A percentile compares a stretch with the other conserved stretches of the same genome.
phyloP scores from a whole-genome alignment of 92 coral and sea anemone species.

The Actinernus sp. region DNA sequence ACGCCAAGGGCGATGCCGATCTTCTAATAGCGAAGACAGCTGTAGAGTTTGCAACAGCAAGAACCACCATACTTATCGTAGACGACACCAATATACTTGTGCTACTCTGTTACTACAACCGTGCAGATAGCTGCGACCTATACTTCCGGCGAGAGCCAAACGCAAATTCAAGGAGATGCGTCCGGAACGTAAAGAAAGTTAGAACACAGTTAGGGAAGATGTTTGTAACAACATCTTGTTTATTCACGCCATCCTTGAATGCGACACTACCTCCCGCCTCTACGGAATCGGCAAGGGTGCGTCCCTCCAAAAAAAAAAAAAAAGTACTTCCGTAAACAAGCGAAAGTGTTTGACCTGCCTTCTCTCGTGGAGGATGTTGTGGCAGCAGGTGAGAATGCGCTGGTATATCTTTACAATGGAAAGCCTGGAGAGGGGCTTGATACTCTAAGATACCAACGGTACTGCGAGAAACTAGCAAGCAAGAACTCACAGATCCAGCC shows the following conservation, averaged over 20 bases:
- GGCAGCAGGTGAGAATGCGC: constrained; percentile 56
- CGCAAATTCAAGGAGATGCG: constrained; percentile 14
- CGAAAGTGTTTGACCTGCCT: constrained; percentile 31
- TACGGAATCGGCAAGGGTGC: constrained; percentile 39
- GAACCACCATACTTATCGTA: constrained; percentile 24
- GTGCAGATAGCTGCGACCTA: constrained; percentile 7
- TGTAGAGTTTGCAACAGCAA: constrained; percentile 7
- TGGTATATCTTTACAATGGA: constrained; percentile 35
- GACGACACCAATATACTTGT: constrained; percentile 42
- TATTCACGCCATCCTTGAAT: constrained; percentile 45
- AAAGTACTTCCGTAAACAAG: constrained; percentile 56
- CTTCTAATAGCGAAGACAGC: constrained; percentile 32
- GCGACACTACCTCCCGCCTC: constrained; percentile 48
- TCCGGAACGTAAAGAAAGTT: constrained; percentile 25
- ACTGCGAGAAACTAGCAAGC: no score
- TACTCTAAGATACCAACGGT: no score
- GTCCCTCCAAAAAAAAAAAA: constrained; percentile 32
- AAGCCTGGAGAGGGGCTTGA: constrained; percentile 46
- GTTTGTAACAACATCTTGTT: constrained; percentile 34
- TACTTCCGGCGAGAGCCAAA: constrained; percentile 42
- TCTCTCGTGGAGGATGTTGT: constrained; percentile 18
- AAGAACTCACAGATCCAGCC: no score
- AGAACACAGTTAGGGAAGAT: constrained; percentile 20
- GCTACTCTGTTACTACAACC: no score
- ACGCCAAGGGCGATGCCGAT: no score